Evolutionary conservation across 2,888 invertebrate species (phyloP).

Genomic region (Rosalia funebris): DNA sequence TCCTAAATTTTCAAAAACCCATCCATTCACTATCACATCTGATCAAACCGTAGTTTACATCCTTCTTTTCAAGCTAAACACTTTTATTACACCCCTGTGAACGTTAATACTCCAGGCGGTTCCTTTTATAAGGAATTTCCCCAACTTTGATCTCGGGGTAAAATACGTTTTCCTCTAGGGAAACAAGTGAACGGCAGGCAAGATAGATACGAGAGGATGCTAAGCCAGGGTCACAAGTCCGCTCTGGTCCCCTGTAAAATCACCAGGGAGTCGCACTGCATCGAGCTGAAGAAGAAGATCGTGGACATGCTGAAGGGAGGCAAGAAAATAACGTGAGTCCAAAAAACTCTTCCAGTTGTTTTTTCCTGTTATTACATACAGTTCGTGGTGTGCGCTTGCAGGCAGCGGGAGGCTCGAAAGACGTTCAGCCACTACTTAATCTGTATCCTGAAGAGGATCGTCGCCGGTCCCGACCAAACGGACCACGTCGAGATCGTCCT

Average conservation of each 20-base stretch:
- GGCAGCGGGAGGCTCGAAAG: constrained; percentile 77
- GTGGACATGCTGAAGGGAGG: constrained; percentile 71
- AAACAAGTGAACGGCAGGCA: constrained; percentile 50
- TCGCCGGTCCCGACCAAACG: constrained; percentile 67
- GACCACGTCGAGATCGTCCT: constrained; percentile 75
- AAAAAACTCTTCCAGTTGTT: too few species aligned
- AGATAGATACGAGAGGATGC: constrained; percentile 62
- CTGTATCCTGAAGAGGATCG: constrained; percentile 76
- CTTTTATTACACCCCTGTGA: too few species aligned
- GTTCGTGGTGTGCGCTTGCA: too few species aligned
- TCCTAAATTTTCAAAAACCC: too few species aligned
- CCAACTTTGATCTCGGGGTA: too few species aligned
- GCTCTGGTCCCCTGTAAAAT: constrained; percentile 60
- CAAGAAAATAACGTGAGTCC: constrained; percentile 74
- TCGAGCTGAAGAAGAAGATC: constrained; percentile 59
- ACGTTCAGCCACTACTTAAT: constrained; percentile 82
- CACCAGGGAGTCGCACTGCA: constrained; percentile 57
- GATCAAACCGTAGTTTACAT: too few species aligned
- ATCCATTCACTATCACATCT: too few species aligned
- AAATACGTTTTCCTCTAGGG: constrained; percentile 13
- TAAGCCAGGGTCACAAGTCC: constrained; percentile 60
- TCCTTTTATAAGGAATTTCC: too few species aligned
- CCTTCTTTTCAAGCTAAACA: too few species aligned
- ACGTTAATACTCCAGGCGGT: too few species aligned
- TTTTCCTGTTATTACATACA: not conserved